Conservation (phyloP, 2,113 vertebrate species). For the Cyanocitta stelleri region DNA sequence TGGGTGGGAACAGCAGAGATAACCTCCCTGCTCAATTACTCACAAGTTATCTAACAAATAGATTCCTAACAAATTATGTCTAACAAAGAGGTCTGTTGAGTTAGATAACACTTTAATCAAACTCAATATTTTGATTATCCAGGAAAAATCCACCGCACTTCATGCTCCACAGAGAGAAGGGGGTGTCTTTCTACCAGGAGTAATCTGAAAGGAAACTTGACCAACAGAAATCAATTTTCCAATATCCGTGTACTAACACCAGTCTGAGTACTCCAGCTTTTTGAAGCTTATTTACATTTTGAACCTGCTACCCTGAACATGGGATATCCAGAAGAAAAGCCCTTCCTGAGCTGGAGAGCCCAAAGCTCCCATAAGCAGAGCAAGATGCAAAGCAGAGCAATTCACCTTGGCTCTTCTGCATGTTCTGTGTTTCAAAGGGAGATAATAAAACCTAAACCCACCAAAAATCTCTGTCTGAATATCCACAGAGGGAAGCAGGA, state of each 20-base stretch:
- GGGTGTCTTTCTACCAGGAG: background rate
- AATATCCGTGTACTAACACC: fast-evolving
- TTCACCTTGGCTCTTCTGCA: background rate
- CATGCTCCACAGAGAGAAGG: background rate
- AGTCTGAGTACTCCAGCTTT: background rate
- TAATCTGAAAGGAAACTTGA: background rate
- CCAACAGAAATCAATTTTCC: background rate
- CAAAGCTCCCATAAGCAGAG: fast-evolving
- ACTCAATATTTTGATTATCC: background rate
- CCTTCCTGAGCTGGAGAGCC: background rate
- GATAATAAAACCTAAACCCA: background rate
- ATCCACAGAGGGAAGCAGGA: background rate
- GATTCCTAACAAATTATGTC: background rate
- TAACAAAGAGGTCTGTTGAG: fast-evolving
- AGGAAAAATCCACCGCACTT: background rate
- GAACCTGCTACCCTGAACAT: background rate
- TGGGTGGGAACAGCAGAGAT: background rate
- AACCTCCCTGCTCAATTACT: background rate
- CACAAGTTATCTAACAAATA: background rate
- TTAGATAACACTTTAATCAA: background rate
- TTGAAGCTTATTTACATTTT: background rate
- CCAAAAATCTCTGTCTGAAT: background rate
- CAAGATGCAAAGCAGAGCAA: background rate
- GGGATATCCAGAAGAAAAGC: background rate
- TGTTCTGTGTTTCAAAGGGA: background rate